Evolutionary conservation across 2,797 vertebrate species (phyloP).

Genomic region (Kryptolebias ocellatus): DNA sequence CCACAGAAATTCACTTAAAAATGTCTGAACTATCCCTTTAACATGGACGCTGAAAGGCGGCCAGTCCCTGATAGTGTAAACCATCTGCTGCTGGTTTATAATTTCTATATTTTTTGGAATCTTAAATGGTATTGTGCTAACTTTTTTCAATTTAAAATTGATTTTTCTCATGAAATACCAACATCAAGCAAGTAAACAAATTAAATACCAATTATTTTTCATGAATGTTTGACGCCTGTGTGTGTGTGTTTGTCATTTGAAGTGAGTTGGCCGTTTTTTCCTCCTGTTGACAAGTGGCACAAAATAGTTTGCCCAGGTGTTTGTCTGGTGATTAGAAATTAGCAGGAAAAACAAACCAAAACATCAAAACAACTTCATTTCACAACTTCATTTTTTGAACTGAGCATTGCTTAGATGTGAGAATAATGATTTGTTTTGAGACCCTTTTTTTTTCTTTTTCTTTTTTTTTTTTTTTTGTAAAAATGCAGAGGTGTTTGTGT

Average conservation of each 20-base stretch:
- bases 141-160: no score
- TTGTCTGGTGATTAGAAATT: constrained; percentile 3
- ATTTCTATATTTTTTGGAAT: not conserved
- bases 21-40: not conserved
- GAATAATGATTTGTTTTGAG: not conserved
- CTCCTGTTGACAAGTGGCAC: not conserved
- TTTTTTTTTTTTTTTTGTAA: not conserved
- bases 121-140: no score
- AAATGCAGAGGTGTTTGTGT: constrained; percentile 24
- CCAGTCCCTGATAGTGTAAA: not conserved
- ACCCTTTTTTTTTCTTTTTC: not conserved
- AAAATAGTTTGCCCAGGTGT: constrained; percentile 1
- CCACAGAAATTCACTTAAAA: no score
- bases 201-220: no score
- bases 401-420: constrained; percentile 1
- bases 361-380: no score
- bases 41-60: not conserved
- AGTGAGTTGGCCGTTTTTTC: not conserved
- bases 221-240: no score
- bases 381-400: not conserved
- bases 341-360: not conserved
- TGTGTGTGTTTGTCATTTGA: not conserved
- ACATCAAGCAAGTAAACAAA: no score
- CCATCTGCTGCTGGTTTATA: constrained; percentile 1
- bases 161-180: no score